These are phyloP conservation scores for Ochropacha duplaris DNA, from an alignment of 2,888 invertebrate species.

Conservation along the genomic window DNA sequence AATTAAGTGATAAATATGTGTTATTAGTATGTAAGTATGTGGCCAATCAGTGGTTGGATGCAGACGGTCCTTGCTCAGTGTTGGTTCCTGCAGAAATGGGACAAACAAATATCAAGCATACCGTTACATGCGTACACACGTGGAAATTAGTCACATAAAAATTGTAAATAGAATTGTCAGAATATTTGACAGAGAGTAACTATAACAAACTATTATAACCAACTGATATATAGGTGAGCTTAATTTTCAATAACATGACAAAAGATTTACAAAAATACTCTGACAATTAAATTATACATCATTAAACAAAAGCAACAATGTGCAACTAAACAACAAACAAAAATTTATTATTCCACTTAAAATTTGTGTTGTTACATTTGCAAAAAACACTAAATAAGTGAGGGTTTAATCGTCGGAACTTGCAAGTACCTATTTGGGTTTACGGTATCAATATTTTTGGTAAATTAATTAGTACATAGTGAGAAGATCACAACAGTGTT, in stretches of 20 bases:
- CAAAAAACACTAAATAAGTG: slow-evolving; percentile 13
- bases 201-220: background rate
- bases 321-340: slow-evolving; percentile 30
- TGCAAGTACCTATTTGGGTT: background rate
- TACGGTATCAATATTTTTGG: background rate
- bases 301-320: slow-evolving; percentile 15
- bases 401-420: slow-evolving; percentile 6
- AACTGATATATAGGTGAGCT: too few species aligned
- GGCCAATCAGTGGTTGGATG: slow-evolving; percentile 64
- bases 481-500: too few species aligned
- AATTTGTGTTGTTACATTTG: slow-evolving; percentile 25
- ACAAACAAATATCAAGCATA: slow-evolving; percentile 76
- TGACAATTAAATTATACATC: slow-evolving; percentile 11
- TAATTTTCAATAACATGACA: too few species aligned
- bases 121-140: slow-evolving; percentile 75
- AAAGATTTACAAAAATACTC: background rate
- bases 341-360: slow-evolving; percentile 15
- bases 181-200: background rate
- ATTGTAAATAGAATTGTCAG: slow-evolving; percentile 22
- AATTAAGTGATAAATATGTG: slow-evolving; percentile 15
- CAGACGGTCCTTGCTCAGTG: slow-evolving; percentile 74
- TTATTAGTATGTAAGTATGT: slow-evolving; percentile 27
- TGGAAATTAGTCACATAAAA: slow-evolving; percentile 55
- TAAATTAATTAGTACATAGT: too few species aligned
- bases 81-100: slow-evolving; percentile 77